Base-by-base conservation (phyloP, 2,888 invertebrate genomes). In the Dynastes maya region DNA sequence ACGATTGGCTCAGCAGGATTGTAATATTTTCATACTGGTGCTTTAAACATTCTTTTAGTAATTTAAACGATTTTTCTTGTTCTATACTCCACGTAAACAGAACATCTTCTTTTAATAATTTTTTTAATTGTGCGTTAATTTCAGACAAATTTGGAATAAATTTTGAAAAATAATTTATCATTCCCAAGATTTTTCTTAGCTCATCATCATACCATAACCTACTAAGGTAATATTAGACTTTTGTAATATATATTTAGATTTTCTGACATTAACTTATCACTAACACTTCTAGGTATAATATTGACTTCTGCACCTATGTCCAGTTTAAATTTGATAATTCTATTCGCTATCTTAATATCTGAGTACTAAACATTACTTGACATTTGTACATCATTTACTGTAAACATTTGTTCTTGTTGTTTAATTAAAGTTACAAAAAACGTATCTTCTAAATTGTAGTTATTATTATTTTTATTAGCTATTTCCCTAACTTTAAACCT, bases 101-200 rank as follows among this genome's bases (percentile, higher is more conserved):
- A n/a, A 64, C 64, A 64, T 37, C 40, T 37, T 37, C 37, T 64
- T 63, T 63, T 32, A 63, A 63, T n/a, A 63, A 63, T 32, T 32
- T 63, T 63, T 27, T 63, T 64, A 64, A 64, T n/a, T 32, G 37
- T 32, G 64, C 64, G 16, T 64, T 9, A 11, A 64, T 64, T 32
- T 64, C 64, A 6, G 37, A 32, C 6, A 64, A 16, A 32, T 64
- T 64, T n/a, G 64, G 64, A 64, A 64, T 64, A 64, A 32, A 64
- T 13, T 64, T 64, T n/a, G 64, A 64, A 64, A 64, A 64, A 3
- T 64, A 64, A 64, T 64, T 64, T 16, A 64, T 37, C 64, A 37
- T 64, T 64, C 37, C 37, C 64, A 64, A 64, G 3, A 64, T 64
- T 64, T 37, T 64, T 64, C 64, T 64, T 64, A 64, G 13, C 13